Evolutionary conservation across 2,113 vertebrate species (phyloP).

Genomic region (Pipa parva): DNA sequence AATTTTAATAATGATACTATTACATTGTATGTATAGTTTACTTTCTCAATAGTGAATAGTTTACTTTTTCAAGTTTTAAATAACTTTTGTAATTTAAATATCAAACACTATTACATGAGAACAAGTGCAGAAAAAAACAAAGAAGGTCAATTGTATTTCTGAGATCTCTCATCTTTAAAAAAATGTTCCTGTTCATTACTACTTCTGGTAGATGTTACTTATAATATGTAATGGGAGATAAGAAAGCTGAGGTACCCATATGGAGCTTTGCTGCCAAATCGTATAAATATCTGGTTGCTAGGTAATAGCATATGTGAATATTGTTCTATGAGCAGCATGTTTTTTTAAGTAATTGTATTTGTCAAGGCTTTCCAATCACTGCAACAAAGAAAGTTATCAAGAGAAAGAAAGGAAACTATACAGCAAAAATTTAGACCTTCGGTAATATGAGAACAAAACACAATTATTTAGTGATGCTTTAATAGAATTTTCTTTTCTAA

Average conservation of each 20-base stretch:
- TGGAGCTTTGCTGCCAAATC: slow-evolving; percentile 10
- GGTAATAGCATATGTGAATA: slow-evolving; percentile 23
- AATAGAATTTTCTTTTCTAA: neutral
- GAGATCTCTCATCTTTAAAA: too few species aligned
- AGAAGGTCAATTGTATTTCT: too few species aligned
- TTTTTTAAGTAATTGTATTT: slow-evolving; percentile 6
- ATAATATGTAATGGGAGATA: neutral
- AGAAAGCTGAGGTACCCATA: neutral
- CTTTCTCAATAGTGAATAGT: too few species aligned
- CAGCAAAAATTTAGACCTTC: slow-evolving; percentile 6
- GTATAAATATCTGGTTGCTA: neutral
- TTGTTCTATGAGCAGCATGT: slow-evolving; percentile 19
- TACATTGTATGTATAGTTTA: too few species aligned
- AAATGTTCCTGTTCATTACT: neutral
- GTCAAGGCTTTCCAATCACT: slow-evolving; percentile 29
- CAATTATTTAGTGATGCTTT: neutral
- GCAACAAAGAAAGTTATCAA: slow-evolving; percentile 8
- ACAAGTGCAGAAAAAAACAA: too few species aligned
- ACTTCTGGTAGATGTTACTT: neutral
- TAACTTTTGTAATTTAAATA: too few species aligned
- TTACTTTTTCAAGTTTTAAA: too few species aligned
- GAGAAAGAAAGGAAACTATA: slow-evolving; percentile 6
- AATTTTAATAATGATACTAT: too few species aligned
- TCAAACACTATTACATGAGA: too few species aligned
- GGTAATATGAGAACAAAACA: neutral